Evolutionary conservation across 23 tunicate species (phyloP), one percentile per base, ranked within the genome.

Genomic region (Aplidium turbinatum): DNA sequence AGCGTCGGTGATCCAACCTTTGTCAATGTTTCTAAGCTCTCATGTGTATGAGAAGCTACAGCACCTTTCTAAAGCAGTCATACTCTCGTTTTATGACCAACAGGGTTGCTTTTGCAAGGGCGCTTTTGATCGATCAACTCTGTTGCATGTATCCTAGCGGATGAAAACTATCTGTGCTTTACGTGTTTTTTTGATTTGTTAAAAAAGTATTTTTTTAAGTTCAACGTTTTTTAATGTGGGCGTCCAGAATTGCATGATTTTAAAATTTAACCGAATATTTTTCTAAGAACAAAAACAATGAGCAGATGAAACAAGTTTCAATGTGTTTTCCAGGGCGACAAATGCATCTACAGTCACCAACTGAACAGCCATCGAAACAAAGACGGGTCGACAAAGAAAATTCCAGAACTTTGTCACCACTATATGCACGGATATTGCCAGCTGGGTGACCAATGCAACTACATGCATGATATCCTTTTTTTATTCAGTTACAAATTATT

Each of bases 391-490:
- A 7, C 58, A 16, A 80, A 75, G 47, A 88, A 82, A 69, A 29
- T 42, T 57, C 46, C 61, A 21, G 96, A 88, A 38, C 30, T 88
- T 20, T 88, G 96, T 71, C 86, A 88, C 13, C 84, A 66, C 36
- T 88, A 81, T 69, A 38, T 81, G 61, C 72, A 68, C 6, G 96
- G 96, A 6, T 38, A 32, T 22, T 89, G 96, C 64, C 78, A 57
- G 4, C 84, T 62, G 5, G 85, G 85, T 19, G 85, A 83, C 80
- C 77, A 78, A 38, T 89, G 96, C 81, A 76, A 64, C 32, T 89
- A 82, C 33, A 82, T 89, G 96, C 96, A 89, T 89, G 81, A 89
- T 82, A 89, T 89, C 89, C 96, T 89, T 89, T 83, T 36, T 35
- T 27, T 33, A 50, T 34, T 57, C 50, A 6, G 26, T n/a, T n/a